Conservation (phyloP, 1,140 invertebrate species). For the Sogatella furcifera region DNA sequence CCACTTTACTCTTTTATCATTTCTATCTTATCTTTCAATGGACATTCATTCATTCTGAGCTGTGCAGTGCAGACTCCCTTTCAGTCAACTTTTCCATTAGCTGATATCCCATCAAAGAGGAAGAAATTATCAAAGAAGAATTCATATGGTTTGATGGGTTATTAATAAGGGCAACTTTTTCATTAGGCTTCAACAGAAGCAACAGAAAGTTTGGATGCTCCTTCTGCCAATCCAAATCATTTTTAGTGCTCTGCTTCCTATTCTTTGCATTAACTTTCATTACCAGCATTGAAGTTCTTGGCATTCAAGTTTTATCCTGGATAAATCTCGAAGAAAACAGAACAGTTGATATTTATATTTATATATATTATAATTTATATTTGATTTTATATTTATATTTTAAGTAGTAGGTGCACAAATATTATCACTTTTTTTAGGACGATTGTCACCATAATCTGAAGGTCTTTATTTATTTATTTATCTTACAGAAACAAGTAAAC, state of each 20-base stretch:
- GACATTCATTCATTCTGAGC: not conserved
- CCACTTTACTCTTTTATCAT: conserved; percentile 3
- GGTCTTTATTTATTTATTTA: not conserved
- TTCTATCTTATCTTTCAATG: conserved; percentile 4
- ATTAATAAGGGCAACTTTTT: no score
- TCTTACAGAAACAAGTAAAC: no score
- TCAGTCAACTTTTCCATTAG: no score
- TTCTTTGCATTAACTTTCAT: no score
- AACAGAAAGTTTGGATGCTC: not conserved
- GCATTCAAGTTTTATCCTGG: no score
- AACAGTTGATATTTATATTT: not conserved
- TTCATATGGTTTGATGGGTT: no score
- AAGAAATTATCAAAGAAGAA: no score
- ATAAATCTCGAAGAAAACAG: no score
- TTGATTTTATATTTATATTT: not conserved
- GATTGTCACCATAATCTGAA: conserved; percentile 3
- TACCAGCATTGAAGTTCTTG: no score
- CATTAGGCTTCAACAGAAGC: no score
- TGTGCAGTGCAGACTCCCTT: not conserved
- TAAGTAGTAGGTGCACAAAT: conserved; percentile 4
- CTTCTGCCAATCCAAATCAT: conserved; percentile 1
- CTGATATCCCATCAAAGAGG: no score
- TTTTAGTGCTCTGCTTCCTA: not conserved
- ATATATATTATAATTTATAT: not conserved
- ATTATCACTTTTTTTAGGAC: not conserved